A percentile compares a stretch with the other conserved stretches of the same genome.
phyloP scores from a whole-genome alignment of 2,797 vertebrate genomes.

The Phalloptychus januarius region DNA sequence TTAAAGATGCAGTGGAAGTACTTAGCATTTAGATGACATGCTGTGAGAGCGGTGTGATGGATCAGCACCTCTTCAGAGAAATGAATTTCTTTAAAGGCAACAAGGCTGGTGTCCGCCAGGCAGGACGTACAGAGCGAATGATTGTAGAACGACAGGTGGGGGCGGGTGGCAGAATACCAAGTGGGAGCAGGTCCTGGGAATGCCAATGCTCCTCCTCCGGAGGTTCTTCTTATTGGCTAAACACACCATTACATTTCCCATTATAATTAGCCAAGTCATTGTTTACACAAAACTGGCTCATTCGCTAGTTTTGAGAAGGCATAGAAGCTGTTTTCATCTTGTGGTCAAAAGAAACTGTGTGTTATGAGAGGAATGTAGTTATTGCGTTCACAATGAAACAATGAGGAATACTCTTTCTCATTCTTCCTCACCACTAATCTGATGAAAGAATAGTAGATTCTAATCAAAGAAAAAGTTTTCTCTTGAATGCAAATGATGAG shows the following conservation, averaged over 20 bases:
- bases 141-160: constrained; percentile 38
- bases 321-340: constrained; percentile 52
- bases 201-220: constrained; percentile 69
- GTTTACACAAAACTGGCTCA: constrained; percentile 75
- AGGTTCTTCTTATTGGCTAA: too few species aligned
- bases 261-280: constrained; percentile 81
- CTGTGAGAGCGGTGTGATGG: constrained; percentile 77
- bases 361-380: constrained; percentile 35
- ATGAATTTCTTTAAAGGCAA: constrained; percentile 66
- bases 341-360: constrained; percentile 51
- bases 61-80: constrained; percentile 59
- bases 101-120: constrained; percentile 25
- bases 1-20: constrained; percentile 82
- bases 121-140: constrained; percentile 56
- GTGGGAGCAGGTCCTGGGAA: constrained; percentile 72
- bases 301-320: constrained; percentile 69
- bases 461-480: constrained; percentile 46
- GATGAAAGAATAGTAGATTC: constrained; percentile 34
- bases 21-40: constrained; percentile 89
- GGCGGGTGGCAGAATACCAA: constrained; percentile 71
- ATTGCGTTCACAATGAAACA: constrained; percentile 54
- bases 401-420: constrained; percentile 53
- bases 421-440: constrained; percentile 33
- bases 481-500: constrained; percentile 54
- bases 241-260: constrained; percentile 79